These are phyloP conservation scores for Penelope pileata DNA, from an alignment of 2,113 vertebrate species.

Conservation along the genomic window DNA sequence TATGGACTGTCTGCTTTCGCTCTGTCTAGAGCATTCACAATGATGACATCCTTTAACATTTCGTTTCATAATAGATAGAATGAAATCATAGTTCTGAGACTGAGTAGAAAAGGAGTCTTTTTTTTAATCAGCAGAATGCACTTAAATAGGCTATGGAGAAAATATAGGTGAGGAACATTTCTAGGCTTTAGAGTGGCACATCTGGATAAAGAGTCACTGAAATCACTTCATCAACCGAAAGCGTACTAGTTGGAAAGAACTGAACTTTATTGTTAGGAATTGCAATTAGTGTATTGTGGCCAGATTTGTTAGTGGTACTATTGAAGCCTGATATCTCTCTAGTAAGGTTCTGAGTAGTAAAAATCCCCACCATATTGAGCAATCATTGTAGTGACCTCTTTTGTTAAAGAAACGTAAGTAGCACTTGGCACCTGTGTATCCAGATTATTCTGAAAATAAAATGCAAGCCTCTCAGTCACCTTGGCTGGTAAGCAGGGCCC, in stretches of 20 bases:
- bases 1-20: neutral
- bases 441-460: neutral
- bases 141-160: neutral
- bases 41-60: neutral
- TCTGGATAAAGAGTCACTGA: conserved; percentile 41
- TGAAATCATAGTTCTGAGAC: neutral
- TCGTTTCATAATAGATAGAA: neutral
- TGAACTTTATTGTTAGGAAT: conserved; percentile 8
- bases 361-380: neutral
- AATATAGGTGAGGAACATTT: neutral
- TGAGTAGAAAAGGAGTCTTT: neutral
- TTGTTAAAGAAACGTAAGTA: neutral
- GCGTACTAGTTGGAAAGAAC: conserved; percentile 3
- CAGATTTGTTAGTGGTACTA: neutral
- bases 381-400: neutral
- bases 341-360: neutral
- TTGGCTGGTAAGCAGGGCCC: neutral
- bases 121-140: neutral
- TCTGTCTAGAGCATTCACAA: neutral
- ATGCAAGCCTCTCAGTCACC: neutral
- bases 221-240: conserved; percentile 55
- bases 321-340: neutral
- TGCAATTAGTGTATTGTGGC: neutral
- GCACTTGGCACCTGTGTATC: neutral
- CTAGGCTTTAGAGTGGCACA: neutral